These are phyloP conservation scores for Cyprinodon tularosa DNA, from an alignment of 2,113 vertebrate species.

Conservation along the genomic window DNA sequence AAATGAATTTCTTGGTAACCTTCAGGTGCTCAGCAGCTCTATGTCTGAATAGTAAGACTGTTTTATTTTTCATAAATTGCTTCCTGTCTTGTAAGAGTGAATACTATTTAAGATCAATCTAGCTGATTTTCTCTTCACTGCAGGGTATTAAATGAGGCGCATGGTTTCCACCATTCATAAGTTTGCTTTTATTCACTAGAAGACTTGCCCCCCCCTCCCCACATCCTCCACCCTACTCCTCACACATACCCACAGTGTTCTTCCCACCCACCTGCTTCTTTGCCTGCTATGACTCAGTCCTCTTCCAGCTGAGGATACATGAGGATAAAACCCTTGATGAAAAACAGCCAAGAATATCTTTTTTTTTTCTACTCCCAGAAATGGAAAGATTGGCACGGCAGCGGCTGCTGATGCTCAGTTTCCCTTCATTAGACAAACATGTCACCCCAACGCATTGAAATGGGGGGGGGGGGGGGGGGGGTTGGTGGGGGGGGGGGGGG, in stretches of 20 bases:
- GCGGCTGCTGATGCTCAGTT: slow-evolving; percentile 31
- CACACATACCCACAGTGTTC: slow-evolving; percentile 21
- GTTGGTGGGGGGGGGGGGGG: slow-evolving; percentile 43
- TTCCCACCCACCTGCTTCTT: slow-evolving; percentile 60
- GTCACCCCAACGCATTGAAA: slow-evolving; percentile 20
- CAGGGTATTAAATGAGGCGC: slow-evolving; percentile 22
- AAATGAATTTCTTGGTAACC: slow-evolving; percentile 29
- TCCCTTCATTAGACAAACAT: slow-evolving; percentile 10
- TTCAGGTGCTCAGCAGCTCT: neutral
- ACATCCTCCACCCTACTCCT: slow-evolving; percentile 30
- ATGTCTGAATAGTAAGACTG: too few species aligned
- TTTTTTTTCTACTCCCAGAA: slow-evolving; percentile 37
- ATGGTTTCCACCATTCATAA: slow-evolving; percentile 55
- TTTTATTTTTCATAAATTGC: neutral
- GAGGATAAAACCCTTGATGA: slow-evolving; percentile 55
- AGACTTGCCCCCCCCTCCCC: slow-evolving; percentile 24
- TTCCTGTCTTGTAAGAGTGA: neutral
- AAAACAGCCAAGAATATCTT: slow-evolving; percentile 58
- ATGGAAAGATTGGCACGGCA: slow-evolving; percentile 50
- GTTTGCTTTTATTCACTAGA: slow-evolving; percentile 50
- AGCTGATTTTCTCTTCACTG: slow-evolving; percentile 11
- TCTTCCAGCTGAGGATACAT: slow-evolving; percentile 58
- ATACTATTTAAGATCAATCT: neutral
- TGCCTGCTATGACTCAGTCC: slow-evolving; percentile 73
- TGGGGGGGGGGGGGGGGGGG: slow-evolving; percentile 40